These are phyloP conservation scores for Campoletis sonorensis DNA, from an alignment of 1,140 invertebrate genomes.

Conservation along the genomic window DNA sequence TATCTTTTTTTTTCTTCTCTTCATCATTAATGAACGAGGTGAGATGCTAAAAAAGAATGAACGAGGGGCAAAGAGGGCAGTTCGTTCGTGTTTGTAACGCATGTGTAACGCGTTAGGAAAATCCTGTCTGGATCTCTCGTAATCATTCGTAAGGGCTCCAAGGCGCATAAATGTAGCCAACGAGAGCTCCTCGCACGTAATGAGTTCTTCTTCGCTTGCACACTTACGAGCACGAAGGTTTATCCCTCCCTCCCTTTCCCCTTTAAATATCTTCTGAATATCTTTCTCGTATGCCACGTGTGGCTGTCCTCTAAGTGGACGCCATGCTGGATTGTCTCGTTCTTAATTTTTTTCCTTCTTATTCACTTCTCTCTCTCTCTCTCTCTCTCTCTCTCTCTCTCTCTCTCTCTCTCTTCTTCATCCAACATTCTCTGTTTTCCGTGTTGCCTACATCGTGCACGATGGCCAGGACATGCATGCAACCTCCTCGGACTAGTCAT, in stretches of 20 bases:
- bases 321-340: neutral
- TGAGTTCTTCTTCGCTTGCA: neutral
- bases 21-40: neutral
- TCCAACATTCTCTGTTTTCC: neutral
- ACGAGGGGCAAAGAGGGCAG: neutral
- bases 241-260: too few species aligned
- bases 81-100: neutral
- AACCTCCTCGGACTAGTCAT: neutral
- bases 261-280: neutral
- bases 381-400: neutral
- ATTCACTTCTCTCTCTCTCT: neutral
- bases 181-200: neutral
- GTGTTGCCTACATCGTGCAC: neutral
- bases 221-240: constrained; percentile 28
- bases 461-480: neutral
- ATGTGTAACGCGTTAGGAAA: constrained; percentile 15
- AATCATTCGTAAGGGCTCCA: neutral
- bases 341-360: neutral
- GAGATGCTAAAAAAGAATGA: neutral
- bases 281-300: neutral
- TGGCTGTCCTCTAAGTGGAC: neutral
- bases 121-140: neutral
- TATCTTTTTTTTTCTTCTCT: neutral
- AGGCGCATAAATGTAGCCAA: neutral
- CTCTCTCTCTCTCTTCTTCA: neutral